These are phyloP conservation scores for Caenorhabditis virilis DNA, from an alignment of 2,888 invertebrate genomes.

Conservation along the genomic window DNA sequence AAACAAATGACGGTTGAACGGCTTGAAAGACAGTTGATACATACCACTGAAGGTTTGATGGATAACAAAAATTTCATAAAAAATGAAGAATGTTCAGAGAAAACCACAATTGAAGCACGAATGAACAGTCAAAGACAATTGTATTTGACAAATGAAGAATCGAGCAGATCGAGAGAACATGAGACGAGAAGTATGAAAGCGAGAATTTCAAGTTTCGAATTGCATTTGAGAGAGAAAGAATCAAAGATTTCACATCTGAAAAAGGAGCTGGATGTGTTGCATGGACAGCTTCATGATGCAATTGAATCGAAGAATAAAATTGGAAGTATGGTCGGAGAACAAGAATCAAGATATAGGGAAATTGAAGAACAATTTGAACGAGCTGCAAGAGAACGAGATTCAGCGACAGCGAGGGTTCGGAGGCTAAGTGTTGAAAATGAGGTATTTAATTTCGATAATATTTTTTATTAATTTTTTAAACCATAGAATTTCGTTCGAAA, in stretches of 20 bases:
- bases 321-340: constrained; percentile 8
- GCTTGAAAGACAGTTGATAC: constrained; percentile 21
- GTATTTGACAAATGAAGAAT: constrained; percentile 52
- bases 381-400: constrained; percentile 12
- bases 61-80: neutral
- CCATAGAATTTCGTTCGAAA: constrained; percentile 19
- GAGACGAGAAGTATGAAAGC: constrained; percentile 41
- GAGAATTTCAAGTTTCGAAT: constrained; percentile 39
- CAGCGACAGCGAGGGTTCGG: constrained; percentile 13
- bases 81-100: constrained; percentile 17
- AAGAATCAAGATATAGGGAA: constrained; percentile 26
- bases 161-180: constrained; percentile 37
- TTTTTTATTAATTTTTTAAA: too few relatives aligned
- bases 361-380: constrained; percentile 28
- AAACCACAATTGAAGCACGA: constrained; percentile 39
- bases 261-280: constrained; percentile 30
- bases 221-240: constrained; percentile 52
- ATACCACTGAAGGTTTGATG: constrained; percentile 11
- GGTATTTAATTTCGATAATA: constrained; percentile 1
- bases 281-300: constrained; percentile 21
- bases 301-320: constrained; percentile 20
- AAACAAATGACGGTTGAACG: constrained; percentile 21
- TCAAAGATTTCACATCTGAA: constrained; percentile 40
- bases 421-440: constrained; percentile 22
- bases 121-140: constrained; percentile 49